phyloP scores from a whole-genome alignment of 1,140 invertebrate genomes.

The Zaprionus tsacasi region DNA sequence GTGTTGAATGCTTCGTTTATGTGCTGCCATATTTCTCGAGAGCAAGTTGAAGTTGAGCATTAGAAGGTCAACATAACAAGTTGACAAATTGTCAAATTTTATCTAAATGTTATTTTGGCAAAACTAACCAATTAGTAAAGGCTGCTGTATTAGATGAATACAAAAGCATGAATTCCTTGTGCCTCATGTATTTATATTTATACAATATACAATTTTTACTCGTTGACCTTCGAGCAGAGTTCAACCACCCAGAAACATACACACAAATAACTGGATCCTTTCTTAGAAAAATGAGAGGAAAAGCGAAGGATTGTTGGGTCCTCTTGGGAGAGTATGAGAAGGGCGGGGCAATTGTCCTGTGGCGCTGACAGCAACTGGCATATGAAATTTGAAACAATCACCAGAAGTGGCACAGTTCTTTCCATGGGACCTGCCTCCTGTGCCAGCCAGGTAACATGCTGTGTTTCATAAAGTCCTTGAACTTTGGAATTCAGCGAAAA shows the following conservation, averaged over 20 bases:
- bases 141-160: background rate
- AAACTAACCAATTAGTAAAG: background rate
- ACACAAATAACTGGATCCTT: background rate
- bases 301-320: slow-evolving; percentile 23
- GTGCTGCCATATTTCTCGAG: background rate
- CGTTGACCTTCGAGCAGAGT: background rate
- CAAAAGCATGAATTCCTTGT: background rate
- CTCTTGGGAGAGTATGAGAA: background rate
- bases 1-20: slow-evolving; percentile 9
- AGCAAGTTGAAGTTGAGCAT: too few relatives aligned
- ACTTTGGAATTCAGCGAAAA: slow-evolving; percentile 42
- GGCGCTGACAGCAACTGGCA: slow-evolving; percentile 17
- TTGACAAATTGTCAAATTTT: slow-evolving; percentile 1
- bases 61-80: slow-evolving; percentile 7
- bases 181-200: background rate
- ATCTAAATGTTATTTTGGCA: background rate
- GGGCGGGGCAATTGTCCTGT: slow-evolving; percentile 21
- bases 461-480: slow-evolving; percentile 41
- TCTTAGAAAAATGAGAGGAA: slow-evolving; percentile 4
- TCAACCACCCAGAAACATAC: background rate
- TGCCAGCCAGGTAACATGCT: slow-evolving; percentile 13
- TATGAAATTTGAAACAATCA: slow-evolving; percentile 45
- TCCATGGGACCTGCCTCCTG: background rate
- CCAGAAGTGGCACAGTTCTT: slow-evolving; percentile 18
- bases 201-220: slow-evolving; percentile 24